Conservation (phyloP, 2,797 vertebrate genomes). For the Setipinna tenuifilis region DNA sequence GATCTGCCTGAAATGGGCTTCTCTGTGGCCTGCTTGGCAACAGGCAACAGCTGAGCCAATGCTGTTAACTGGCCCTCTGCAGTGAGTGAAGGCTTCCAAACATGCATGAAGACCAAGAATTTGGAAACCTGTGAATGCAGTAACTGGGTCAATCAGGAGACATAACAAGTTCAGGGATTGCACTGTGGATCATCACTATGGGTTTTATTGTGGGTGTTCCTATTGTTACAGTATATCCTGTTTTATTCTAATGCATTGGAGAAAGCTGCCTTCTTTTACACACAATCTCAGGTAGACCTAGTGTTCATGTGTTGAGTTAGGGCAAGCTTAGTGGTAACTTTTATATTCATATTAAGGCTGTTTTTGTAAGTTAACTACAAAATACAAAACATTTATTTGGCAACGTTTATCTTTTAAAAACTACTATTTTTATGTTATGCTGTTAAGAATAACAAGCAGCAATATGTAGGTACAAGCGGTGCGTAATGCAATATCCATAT, state of each 20-base stretch:
- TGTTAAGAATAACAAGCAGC: too few relatives aligned
- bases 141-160: constrained; percentile 17
- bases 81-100: background rate
- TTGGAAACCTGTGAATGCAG: background rate
- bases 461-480: too few relatives aligned
- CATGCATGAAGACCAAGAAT: background rate
- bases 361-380: too few relatives aligned
- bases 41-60: constrained; percentile 15
- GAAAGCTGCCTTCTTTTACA: background rate
- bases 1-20: constrained; percentile 44
- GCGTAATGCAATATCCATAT: too few relatives aligned
- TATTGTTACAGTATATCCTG: background rate
- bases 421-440: too few relatives aligned
- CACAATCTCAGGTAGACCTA: background rate
- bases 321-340: too few relatives aligned
- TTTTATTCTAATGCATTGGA: background rate
- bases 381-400: too few relatives aligned
- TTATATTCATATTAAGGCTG: too few relatives aligned
- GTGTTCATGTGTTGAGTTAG: background rate
- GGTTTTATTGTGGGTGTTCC: background rate
- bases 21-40: constrained; percentile 38
- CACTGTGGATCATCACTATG: background rate
- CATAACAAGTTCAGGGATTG: background rate
- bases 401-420: too few relatives aligned
- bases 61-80: constrained; percentile 40